Percentiles rank a stretch among this genome's conserved stretches.
These are phyloP conservation scores for rabbit (Oryctolagus cuniculus) DNA, from an alignment of 2,113 vertebrate genomes.

Conservation along the genomic window mOryCun1.1 NC_091432.1:69913001-69913500, in stretches of 20 bases:
- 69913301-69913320: background rate
- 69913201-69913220: background rate
- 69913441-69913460: background rate
- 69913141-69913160: background rate
- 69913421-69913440: background rate
- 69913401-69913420: background rate
- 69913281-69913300: background rate
- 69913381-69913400: background rate
- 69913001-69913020: background rate
- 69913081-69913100: background rate
- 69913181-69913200: background rate
- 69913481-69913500: background rate
- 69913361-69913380: background rate
- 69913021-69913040: background rate
- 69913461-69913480: fast-evolving
- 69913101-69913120: background rate
- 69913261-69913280: background rate
- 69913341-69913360: background rate
- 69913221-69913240: background rate
- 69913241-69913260: background rate
- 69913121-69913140: background rate
- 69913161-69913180: background rate
- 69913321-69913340: background rate
- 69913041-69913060: background rate
- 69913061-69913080: background rate